Evolutionary conservation across 92 coral and sea anemone genomes (phyloP).

Genomic region (Plumapathes pennacea): DNA sequence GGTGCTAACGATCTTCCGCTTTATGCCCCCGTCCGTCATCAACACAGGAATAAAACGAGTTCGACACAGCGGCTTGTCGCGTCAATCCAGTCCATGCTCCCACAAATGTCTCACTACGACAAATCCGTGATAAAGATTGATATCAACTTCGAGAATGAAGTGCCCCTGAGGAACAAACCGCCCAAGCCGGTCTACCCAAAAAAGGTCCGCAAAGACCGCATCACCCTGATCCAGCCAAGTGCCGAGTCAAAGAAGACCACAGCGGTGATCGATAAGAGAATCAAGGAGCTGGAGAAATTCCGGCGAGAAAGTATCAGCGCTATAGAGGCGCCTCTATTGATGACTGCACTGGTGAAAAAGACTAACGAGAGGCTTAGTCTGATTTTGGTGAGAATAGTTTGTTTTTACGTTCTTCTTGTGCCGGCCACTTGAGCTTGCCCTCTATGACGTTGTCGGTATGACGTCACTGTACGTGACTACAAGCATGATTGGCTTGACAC

Average conservation of each 20-base stretch:
- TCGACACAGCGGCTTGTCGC: too few species aligned
- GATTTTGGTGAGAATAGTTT: slow-evolving; percentile 38
- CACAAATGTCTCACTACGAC: too few species aligned
- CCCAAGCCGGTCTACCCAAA: slow-evolving; percentile 45
- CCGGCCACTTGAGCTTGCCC: too few species aligned
- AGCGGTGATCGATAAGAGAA: slow-evolving; percentile 56
- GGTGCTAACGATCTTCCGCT: too few species aligned
- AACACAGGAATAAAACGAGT: too few species aligned
- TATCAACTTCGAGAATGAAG: slow-evolving; percentile 79
- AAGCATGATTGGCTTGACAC: too few species aligned
- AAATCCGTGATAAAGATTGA: slow-evolving; percentile 78
- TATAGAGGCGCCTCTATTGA: slow-evolving; percentile 55
- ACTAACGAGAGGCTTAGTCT: slow-evolving; percentile 43
- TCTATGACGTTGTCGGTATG: too few species aligned
- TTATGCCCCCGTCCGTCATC: too few species aligned
- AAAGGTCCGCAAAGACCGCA: slow-evolving; percentile 68
- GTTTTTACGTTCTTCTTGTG: neutral
- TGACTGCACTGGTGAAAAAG: slow-evolving; percentile 58
- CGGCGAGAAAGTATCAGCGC: slow-evolving; percentile 78
- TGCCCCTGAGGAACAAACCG: slow-evolving; percentile 24
- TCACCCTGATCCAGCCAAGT: slow-evolving; percentile 73
- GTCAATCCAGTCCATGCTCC: too few species aligned
- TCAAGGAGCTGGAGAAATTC: slow-evolving; percentile 59
- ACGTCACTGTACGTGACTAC: too few species aligned
- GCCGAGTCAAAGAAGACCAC: slow-evolving; percentile 60